Conservation (phyloP, 64 coral and sea anemone genomes). For the Montipora foliosa region DNA sequence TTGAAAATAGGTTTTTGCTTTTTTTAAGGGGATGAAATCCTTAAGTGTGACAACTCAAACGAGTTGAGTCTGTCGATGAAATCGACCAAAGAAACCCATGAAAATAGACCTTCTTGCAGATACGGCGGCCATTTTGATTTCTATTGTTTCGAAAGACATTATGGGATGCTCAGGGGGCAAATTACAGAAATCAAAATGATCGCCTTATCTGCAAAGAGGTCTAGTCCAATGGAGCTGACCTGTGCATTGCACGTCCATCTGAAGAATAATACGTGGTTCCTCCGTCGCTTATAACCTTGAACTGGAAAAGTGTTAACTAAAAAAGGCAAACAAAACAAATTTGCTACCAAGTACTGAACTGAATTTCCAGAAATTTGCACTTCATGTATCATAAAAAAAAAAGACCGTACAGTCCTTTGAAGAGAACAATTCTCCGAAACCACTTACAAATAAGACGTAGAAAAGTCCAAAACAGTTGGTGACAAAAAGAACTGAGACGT, state of each 20-base stretch:
- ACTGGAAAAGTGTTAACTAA: conserved; percentile 52
- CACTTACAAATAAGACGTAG: conserved; percentile 58
- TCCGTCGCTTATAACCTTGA: conserved; percentile 66
- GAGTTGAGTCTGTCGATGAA: neutral
- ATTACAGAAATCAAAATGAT: too few relatives aligned
- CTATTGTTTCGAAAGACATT: too few relatives aligned
- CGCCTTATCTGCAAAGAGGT: too few relatives aligned
- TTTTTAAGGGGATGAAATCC: neutral
- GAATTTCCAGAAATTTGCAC: neutral
- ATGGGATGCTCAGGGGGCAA: too few relatives aligned
- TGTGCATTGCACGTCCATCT: conserved; percentile 11
- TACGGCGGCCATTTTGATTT: too few relatives aligned
- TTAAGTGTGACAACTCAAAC: neutral
- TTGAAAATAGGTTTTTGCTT: neutral
- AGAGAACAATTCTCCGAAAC: neutral
- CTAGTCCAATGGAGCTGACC: neutral
- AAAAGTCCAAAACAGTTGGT: conserved; percentile 56
- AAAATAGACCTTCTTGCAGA: too few relatives aligned
- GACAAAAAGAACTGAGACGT: conserved; percentile 53
- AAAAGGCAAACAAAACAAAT: neutral
- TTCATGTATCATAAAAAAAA: too few relatives aligned
- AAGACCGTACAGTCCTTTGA: too few relatives aligned
- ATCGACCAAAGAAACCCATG: neutral
- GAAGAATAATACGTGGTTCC: conserved; percentile 63
- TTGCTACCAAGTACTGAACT: neutral